These are phyloP conservation scores for Molossus molossus DNA, from an alignment of 2,797 vertebrate species.

Conservation along the genomic window DNA sequence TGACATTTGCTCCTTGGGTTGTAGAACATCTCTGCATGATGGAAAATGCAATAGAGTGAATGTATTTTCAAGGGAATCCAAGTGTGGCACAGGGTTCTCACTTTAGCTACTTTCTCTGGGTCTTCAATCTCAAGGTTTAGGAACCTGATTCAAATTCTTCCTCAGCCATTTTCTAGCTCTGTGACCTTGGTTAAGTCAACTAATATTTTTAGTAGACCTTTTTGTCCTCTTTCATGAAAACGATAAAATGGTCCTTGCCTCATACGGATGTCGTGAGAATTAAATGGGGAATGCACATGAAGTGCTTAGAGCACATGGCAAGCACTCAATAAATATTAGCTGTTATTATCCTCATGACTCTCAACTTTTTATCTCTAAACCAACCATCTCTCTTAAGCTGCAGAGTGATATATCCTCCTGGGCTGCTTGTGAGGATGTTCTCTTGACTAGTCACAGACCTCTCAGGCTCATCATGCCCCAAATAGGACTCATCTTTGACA, in stretches of 20 bases:
- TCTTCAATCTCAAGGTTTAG: neutral
- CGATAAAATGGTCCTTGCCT: neutral
- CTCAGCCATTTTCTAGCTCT: neutral
- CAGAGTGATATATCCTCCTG: neutral
- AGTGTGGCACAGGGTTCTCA: neutral
- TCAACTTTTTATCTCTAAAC: neutral
- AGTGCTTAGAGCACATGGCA: neutral
- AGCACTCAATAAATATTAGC: neutral
- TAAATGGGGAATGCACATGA: neutral
- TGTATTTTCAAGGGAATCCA: neutral
- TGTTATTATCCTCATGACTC: neutral
- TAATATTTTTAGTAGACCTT: neutral
- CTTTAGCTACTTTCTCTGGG: neutral
- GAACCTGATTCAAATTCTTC: neutral
- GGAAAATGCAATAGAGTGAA: neutral
- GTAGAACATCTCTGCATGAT: neutral
- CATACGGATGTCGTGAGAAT: neutral
- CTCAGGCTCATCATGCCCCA: neutral
- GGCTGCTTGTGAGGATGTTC: neutral
- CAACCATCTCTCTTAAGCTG: neutral
- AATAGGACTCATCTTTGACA: neutral
- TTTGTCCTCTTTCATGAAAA: slow-evolving; percentile 4
- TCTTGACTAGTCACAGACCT: neutral
- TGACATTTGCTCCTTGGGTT: neutral
- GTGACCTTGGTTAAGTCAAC: neutral